phyloP scores from a whole-genome alignment of 2,797 vertebrate genomes.

The Crocidura indochinensis region DNA sequence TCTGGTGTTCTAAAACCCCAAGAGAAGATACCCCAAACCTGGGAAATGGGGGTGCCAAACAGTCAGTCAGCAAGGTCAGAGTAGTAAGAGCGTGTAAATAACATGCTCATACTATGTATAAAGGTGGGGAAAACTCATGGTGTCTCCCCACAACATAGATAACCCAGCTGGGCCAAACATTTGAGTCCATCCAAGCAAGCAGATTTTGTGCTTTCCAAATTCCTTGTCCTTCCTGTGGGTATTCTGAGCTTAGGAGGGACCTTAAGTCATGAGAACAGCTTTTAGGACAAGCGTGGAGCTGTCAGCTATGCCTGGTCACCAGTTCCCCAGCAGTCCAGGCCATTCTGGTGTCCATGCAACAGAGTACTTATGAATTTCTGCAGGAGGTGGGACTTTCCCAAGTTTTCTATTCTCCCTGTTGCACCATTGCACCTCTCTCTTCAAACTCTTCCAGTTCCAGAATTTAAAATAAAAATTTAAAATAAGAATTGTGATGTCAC shows the following conservation, averaged over 20 bases:
- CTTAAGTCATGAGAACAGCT: no score
- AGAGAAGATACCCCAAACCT: not conserved
- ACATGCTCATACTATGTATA: fast-evolving
- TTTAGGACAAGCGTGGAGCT: not conserved
- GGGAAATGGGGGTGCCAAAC: not conserved
- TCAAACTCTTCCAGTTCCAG: not conserved
- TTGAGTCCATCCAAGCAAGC: not conserved
- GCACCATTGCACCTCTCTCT: not conserved
- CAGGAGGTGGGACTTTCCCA: conserved; percentile 45
- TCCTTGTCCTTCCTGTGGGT: not conserved
- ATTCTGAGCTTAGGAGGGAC: fast-evolving
- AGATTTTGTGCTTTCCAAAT: not conserved
- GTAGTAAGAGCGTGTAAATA: fast-evolving
- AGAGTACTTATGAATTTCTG: not conserved
- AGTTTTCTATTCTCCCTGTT: not conserved
- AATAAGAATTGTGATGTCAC: no score
- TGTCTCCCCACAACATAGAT: not conserved
- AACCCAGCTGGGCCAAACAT: no score
- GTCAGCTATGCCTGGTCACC: fast-evolving
- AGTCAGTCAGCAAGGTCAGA: not conserved
- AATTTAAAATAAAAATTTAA: no score
- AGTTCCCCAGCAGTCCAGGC: not conserved
- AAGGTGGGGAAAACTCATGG: fast-evolving
- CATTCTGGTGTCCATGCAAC: not conserved
- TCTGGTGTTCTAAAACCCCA: not conserved